These are phyloP conservation scores for Craterocephalus amniculus DNA, from an alignment of 2,797 vertebrate species.

Conservation along the genomic window DNA sequence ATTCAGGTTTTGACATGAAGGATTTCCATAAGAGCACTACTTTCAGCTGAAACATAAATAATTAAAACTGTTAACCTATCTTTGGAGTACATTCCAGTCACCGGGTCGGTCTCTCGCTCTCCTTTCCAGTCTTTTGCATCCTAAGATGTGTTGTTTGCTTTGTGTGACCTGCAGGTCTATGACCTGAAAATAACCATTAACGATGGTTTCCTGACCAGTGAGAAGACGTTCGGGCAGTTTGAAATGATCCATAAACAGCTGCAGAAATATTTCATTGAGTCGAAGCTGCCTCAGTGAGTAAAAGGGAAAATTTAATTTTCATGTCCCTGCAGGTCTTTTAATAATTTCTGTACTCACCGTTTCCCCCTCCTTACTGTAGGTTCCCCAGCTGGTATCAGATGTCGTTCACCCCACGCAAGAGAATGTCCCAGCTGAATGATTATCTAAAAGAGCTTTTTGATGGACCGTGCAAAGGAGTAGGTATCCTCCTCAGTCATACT, in stretches of 20 bases:
- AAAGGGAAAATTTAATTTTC: not conserved
- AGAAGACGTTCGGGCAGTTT: constrained; percentile 86
- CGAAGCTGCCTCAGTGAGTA: constrained; percentile 86
- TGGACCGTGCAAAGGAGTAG: constrained; percentile 81
- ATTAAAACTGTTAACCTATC: not conserved
- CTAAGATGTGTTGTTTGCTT: not conserved
- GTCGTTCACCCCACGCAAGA: constrained; percentile 79
- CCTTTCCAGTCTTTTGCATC: not conserved
- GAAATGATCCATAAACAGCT: constrained; percentile 86
- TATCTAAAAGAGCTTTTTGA: constrained; percentile 87
- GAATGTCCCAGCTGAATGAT: constrained; percentile 83
- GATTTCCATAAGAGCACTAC: not conserved
- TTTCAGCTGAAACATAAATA: constrained; percentile 14
- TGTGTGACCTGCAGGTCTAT: constrained; percentile 73
- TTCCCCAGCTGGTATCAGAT: constrained; percentile 86
- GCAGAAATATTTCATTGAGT: constrained; percentile 84
- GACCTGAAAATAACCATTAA: constrained; percentile 83
- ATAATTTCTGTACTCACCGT: not conserved
- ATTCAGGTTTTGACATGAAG: constrained; percentile 1
- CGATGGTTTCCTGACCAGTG: constrained; percentile 74
- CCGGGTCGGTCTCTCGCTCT: not conserved
- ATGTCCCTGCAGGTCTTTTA: not conserved
- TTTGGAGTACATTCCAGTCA: not conserved
- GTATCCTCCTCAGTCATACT: constrained; percentile 26
- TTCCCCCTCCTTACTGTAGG: constrained; percentile 69